Evolutionary conservation across 2,797 vertebrate species (phyloP).

Genomic region (Remorina albescens): DNA sequence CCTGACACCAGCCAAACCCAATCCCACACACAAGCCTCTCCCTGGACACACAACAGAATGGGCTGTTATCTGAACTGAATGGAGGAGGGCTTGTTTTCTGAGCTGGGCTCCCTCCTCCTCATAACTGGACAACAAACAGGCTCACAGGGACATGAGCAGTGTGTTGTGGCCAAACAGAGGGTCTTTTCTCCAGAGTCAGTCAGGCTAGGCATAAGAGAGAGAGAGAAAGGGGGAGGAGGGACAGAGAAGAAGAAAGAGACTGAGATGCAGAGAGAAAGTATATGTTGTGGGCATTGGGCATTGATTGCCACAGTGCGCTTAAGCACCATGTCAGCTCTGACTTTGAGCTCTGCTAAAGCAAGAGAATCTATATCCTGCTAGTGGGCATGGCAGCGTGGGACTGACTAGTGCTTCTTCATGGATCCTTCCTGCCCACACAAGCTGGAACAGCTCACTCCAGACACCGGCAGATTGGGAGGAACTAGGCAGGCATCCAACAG

Average conservation of each 20-base stretch:
- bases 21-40: conserved; percentile 80
- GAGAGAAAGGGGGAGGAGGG: conserved; percentile 9
- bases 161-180: conserved; percentile 85
- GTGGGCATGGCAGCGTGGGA: conserved; percentile 77
- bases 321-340: conserved; percentile 75
- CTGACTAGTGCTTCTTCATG: conserved; percentile 75
- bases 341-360: conserved; percentile 77
- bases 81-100: conserved; percentile 81
- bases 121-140: conserved; percentile 85
- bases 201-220: conserved; percentile 85
- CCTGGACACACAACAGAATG: conserved; percentile 79
- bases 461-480: conserved; percentile 69
- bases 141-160: conserved; percentile 84
- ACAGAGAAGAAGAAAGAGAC: conserved; percentile 23
- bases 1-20: conserved; percentile 79
- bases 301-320: conserved; percentile 72
- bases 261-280: conserved; percentile 49
- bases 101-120: conserved; percentile 74
- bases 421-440: conserved; percentile 75
- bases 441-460: conserved; percentile 78
- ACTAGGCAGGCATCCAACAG: conserved; percentile 72
- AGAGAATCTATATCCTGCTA: conserved; percentile 77
- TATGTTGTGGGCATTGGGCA: conserved; percentile 75
- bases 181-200: conserved; percentile 90
- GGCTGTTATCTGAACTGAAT: conserved; percentile 82